Percentiles rank a stretch among this genome's conserved stretches.
These are phyloP conservation scores for Parotia lawesii DNA, from an alignment of 2,113 vertebrate species.

Conservation along the genomic window DNA sequence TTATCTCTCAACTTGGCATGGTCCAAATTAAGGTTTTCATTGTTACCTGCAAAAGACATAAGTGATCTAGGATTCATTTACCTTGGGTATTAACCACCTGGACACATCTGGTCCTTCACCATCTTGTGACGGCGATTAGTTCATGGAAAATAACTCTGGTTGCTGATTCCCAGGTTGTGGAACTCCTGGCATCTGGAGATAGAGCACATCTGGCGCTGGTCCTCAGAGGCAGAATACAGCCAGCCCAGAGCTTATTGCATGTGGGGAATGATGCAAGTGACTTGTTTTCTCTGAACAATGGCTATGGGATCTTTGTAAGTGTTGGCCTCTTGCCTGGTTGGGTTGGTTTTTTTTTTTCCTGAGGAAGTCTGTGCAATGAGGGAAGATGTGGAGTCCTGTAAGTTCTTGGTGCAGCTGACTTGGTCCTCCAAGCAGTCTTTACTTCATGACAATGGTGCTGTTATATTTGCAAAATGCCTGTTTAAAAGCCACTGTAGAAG, in stretches of 20 bases:
- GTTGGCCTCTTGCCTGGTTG: slow-evolving; percentile 12
- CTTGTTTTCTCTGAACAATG: slow-evolving; percentile 39
- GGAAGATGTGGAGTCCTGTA: not conserved
- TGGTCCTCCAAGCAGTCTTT: not conserved
- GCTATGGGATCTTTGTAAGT: slow-evolving; percentile 32
- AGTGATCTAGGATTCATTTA: not conserved
- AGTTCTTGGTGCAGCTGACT: not conserved
- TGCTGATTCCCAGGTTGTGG: not conserved
- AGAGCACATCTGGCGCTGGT: not conserved
- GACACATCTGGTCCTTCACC: not conserved
- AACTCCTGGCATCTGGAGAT: slow-evolving; percentile 15
- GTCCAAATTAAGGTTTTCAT: not conserved
- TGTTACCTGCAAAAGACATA: not conserved
- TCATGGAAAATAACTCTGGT: not conserved
- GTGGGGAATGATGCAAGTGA: slow-evolving; percentile 33
- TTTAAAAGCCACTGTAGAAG: not conserved
- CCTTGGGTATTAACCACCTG: not conserved
- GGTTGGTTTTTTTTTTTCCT: not conserved
- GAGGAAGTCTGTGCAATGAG: not conserved
- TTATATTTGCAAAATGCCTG: not conserved
- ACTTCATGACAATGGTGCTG: not conserved
- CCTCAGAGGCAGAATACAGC: not conserved
- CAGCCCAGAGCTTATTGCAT: not conserved
- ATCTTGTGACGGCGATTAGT: not conserved
- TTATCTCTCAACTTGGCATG: not conserved